A percentile compares a stretch with the other conserved stretches of the same genome.
phyloP scores from a whole-genome alignment of 1,140 invertebrate species.

The Zaprionus nigranus region DNA sequence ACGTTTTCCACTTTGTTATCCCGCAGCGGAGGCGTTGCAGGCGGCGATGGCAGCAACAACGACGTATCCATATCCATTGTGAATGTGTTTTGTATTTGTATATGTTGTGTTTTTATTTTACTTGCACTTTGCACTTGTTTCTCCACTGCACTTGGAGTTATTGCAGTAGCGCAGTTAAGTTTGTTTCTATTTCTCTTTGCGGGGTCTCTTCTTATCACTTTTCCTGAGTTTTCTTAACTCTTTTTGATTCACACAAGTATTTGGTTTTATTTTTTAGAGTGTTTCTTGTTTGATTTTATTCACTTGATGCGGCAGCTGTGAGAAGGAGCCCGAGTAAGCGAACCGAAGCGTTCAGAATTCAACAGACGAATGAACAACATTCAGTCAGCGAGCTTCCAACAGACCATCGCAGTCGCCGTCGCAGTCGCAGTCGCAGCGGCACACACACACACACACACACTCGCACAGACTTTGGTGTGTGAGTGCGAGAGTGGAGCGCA shows the following conservation, averaged over 20 bases:
- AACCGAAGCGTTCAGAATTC: constrained; percentile 83
- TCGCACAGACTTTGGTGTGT: constrained; percentile 20
- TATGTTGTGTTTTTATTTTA: constrained; percentile 9
- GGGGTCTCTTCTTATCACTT: constrained; percentile 38
- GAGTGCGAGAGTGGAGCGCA: constrained; percentile 43
- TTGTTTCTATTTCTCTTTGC: constrained; percentile 41
- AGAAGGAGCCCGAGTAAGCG: constrained; percentile 54
- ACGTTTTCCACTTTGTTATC: constrained; percentile 86
- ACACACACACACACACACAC: constrained; percentile 10
- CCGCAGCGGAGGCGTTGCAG: constrained; percentile 86
- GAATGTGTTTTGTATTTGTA: constrained; percentile 39
- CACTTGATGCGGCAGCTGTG: constrained; percentile 40
- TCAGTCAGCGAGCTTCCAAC: constrained; percentile 62
- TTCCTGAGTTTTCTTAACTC: constrained; percentile 44
- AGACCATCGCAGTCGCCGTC: constrained; percentile 55
- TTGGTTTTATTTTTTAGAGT: constrained; percentile 17
- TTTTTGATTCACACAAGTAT: constrained; percentile 42
- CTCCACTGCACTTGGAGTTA: constrained; percentile 15
- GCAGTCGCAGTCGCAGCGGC: constrained; percentile 47
- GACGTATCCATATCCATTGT: constrained; percentile 84
- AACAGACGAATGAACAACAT: constrained; percentile 83
- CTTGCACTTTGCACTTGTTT: constrained; percentile 38
- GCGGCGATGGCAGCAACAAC: constrained; percentile 86
- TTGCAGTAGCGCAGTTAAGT: constrained; percentile 17
- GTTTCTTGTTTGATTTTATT: constrained; percentile 50